Percentiles rank a stretch among this genome's conserved stretches.
These are phyloP conservation scores for Physeter macrocephalus DNA, from an alignment of 2,113 vertebrate genomes.

Conservation along the genomic window DNA sequence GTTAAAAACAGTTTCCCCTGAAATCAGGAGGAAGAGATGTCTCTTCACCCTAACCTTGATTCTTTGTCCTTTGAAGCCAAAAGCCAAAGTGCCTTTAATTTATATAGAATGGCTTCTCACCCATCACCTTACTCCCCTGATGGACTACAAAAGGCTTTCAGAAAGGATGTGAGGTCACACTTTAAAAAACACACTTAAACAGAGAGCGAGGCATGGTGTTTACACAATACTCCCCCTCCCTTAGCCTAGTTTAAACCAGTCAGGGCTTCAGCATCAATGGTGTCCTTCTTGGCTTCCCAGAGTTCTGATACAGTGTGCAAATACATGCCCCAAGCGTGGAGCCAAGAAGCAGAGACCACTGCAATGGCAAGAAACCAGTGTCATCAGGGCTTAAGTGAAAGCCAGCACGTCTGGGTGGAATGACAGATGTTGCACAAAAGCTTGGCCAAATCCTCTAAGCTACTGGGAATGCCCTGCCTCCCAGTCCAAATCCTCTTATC, in stretches of 20 bases:
- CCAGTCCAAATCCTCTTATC: not conserved
- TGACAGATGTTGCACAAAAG: not conserved
- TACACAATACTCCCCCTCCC: not conserved
- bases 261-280: not conserved
- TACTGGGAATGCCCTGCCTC: not conserved
- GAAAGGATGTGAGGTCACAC: not conserved
- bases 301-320: not conserved
- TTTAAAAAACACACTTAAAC: not conserved
- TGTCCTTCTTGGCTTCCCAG: not conserved
- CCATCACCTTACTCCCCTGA: not conserved
- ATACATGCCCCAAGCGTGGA: not conserved
- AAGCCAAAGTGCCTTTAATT: not conserved
- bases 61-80: slow-evolving; percentile 4
- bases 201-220: not conserved
- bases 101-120: not conserved
- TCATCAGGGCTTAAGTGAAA: not conserved
- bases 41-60: not conserved
- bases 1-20: not conserved
- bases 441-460: not conserved
- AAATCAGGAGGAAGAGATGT: not conserved
- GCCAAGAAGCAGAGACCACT: not conserved
- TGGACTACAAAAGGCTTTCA: not conserved
- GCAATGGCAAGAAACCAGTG: not conserved
- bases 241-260: not conserved
- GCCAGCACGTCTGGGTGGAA: not conserved